Percentiles rank a stretch among this genome's conserved stretches.
Evolutionary conservation across 2,888 invertebrate species (phyloP).

Genomic region (Trichogramma evanescens): DNA sequence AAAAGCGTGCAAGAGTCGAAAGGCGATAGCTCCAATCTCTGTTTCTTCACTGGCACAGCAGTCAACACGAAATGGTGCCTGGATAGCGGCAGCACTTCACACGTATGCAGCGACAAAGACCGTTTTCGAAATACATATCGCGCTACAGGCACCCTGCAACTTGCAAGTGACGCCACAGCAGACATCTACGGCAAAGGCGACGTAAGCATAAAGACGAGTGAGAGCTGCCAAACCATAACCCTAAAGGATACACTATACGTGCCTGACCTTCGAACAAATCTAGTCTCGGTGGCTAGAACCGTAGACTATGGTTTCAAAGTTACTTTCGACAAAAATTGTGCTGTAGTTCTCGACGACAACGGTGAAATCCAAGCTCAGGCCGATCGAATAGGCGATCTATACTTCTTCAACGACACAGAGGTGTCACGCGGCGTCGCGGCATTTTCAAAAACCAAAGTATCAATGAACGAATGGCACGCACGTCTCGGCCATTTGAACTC

Average conservation of each 20-base stretch:
- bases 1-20: not conserved
- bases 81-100: conserved; percentile 5
- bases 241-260: conserved; percentile 4
- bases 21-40: not conserved
- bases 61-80: not conserved
- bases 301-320: not conserved
- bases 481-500: too few species aligned
- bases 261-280: conserved; percentile 3
- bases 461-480: too few species aligned
- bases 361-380: too few species aligned
- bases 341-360: not conserved
- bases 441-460: too few species aligned
- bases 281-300: not conserved
- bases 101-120: not conserved
- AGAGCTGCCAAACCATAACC: not conserved
- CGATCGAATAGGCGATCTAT: too few species aligned
- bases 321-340: not conserved
- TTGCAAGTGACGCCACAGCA: not conserved
- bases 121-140: not conserved
- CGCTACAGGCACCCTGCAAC: not conserved
- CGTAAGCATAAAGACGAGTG: not conserved
- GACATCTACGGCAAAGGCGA: not conserved
- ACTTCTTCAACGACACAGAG: too few species aligned
- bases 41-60: not conserved
- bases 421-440: too few species aligned